Evolutionary conservation across 2,797 vertebrate genomes (phyloP).

Genomic region (Chelidonichthys spinosus): DNA sequence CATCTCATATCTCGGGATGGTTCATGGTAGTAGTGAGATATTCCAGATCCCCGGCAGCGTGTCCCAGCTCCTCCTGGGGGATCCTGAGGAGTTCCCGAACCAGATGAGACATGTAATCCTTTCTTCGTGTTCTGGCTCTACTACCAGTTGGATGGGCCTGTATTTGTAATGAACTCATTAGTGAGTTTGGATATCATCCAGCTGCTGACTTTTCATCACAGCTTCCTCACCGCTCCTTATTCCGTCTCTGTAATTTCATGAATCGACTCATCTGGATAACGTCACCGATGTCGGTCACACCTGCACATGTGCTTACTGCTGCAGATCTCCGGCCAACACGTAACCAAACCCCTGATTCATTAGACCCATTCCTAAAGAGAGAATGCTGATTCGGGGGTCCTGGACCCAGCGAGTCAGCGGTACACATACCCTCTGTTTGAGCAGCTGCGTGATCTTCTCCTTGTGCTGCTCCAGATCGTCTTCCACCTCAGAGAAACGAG

Average conservation of each 20-base stretch:
- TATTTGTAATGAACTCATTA: not conserved
- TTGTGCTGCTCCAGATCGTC: conserved; percentile 88
- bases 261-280: conserved; percentile 1
- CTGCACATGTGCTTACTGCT: not conserved
- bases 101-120: conserved; percentile 1
- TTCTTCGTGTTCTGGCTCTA: not conserved
- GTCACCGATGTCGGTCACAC: conserved; percentile 9
- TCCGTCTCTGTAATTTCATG: not conserved
- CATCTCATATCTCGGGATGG: not conserved
- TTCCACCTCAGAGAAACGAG: conserved; percentile 86
- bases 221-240: not conserved
- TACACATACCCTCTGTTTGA: conserved; percentile 87
- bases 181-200: too few species aligned
- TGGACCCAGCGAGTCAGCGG: too few species aligned
- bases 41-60: not conserved
- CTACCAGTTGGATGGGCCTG: not conserved
- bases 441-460: conserved; percentile 82
- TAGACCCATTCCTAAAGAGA: not conserved
- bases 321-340: not conserved
- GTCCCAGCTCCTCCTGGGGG: not conserved
- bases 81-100: not conserved
- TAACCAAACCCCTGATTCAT: conserved; percentile 3
- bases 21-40: not conserved
- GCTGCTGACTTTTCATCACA: not conserved
- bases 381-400: not conserved